Conservation (phyloP, 2,797 vertebrate genomes). For the Rachycentron canadum region DNA sequence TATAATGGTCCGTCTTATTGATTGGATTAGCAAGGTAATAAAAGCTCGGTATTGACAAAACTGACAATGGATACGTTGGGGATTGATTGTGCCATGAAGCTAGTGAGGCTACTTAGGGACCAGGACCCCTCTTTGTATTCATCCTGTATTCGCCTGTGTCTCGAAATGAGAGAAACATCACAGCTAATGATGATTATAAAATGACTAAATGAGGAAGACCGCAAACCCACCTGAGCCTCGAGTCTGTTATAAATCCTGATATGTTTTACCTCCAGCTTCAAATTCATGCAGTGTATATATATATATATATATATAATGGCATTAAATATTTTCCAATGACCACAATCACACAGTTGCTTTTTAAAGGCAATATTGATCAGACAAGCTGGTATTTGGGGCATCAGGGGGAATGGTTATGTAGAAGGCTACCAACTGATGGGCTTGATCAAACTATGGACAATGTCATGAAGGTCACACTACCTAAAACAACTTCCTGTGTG, state of each 20-base stretch:
- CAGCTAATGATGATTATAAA: slow-evolving; percentile 62
- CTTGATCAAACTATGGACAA: not conserved
- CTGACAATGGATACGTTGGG: slow-evolving; percentile 71
- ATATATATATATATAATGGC: not conserved
- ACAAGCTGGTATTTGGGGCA: no score
- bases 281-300: not conserved
- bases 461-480: no score
- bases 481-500: no score
- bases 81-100: slow-evolving; percentile 73
- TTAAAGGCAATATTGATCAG: not conserved
- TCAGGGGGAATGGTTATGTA: not conserved
- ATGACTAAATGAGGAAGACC: slow-evolving; percentile 32
- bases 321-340: no score
- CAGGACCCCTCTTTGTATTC: slow-evolving; percentile 35
- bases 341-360: no score
- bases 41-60: slow-evolving; percentile 77
- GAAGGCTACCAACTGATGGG: not conserved
- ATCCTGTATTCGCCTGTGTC: slow-evolving; percentile 30
- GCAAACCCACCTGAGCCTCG: slow-evolving; percentile 33
- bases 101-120: slow-evolving; percentile 59
- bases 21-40: slow-evolving; percentile 78
- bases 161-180: slow-evolving; percentile 55
- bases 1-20: slow-evolving; percentile 65
- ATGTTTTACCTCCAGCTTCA: not conserved
- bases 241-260: slow-evolving; percentile 1